Evolutionary conservation across 2,797 vertebrate species (phyloP).

Genomic region (Hydrophis major): DNA sequence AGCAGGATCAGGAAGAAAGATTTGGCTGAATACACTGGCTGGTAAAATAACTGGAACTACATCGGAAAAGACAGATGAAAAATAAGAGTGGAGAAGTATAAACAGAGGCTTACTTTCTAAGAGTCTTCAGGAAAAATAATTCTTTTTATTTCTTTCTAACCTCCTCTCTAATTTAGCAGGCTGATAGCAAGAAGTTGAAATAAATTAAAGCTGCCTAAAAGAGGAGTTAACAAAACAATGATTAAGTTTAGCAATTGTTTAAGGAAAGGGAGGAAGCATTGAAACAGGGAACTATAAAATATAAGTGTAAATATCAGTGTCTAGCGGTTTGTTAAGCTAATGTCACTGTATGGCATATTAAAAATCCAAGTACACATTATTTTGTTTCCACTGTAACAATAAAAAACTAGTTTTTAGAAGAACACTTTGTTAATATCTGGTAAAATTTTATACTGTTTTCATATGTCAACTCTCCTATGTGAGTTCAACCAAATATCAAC

Average conservation of each 20-base stretch:
- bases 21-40: neutral
- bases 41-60: neutral
- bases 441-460: neutral
- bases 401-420: neutral
- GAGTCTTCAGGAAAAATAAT: neutral
- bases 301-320: neutral
- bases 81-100: neutral
- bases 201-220: neutral
- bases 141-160: neutral
- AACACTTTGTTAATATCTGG: neutral
- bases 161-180: neutral
- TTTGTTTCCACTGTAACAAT: neutral
- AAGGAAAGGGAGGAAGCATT: neutral
- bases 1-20: neutral
- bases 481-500: neutral
- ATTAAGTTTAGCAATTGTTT: neutral
- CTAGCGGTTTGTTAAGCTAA: neutral
- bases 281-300: neutral
- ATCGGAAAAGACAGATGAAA: neutral
- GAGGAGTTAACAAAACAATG: neutral
- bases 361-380: neutral
- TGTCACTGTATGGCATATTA: neutral
- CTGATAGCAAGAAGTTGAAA: neutral
- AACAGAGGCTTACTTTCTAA: neutral
- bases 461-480: neutral